Percentiles rank a stretch among this genome's conserved stretches.
phyloP scores from a whole-genome alignment of 2,797 vertebrate species.

The Ammospiza maritima region DNA sequence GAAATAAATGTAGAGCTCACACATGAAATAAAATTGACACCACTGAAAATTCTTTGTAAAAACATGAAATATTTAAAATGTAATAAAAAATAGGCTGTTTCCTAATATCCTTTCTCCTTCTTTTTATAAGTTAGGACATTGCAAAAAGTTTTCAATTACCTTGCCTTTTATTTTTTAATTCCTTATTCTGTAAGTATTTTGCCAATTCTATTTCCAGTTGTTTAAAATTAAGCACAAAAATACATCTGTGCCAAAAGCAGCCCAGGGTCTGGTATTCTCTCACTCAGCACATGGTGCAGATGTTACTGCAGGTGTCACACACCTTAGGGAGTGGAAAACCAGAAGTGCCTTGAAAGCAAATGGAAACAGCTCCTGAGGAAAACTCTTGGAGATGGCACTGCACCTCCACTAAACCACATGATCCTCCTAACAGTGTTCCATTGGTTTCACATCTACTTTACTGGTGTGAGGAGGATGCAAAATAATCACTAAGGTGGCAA shows the following conservation, averaged over 20 bases:
- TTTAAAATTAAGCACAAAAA: neutral
- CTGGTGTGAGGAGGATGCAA: neutral
- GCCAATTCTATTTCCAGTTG: neutral
- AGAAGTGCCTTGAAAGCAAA: neutral
- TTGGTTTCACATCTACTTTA: neutral
- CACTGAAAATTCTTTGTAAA: neutral
- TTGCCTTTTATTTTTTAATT: neutral
- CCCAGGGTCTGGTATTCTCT: neutral
- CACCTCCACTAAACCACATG: neutral
- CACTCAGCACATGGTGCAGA: neutral
- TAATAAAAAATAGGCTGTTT: neutral
- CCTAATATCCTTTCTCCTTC: neutral
- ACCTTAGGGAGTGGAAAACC: neutral
- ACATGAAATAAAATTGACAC: neutral
- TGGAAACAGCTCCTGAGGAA: neutral
- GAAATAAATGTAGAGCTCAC: neutral
- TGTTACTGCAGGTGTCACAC: neutral
- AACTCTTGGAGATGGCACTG: neutral
- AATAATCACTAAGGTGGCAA: neutral
- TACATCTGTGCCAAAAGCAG: neutral
- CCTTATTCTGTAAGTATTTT: neutral
- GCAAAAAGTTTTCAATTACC: neutral
- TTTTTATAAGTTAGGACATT: neutral
- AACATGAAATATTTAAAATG: neutral
- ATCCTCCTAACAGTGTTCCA: neutral